These are phyloP conservation scores for Globia sparganii DNA, from an alignment of 2,888 invertebrate genomes.

Conservation along the genomic window DNA sequence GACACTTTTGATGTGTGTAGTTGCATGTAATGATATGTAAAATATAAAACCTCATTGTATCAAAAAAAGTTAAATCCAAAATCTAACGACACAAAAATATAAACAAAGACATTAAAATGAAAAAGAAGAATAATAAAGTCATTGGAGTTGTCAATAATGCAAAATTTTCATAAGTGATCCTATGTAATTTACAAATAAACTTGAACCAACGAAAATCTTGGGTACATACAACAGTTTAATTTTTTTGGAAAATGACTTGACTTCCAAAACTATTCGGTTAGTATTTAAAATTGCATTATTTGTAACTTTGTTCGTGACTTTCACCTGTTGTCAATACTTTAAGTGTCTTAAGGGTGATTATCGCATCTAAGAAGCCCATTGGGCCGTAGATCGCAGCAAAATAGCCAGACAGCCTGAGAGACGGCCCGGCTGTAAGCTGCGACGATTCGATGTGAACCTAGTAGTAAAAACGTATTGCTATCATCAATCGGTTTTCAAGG, in stretches of 20 bases:
- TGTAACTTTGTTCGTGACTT: background rate
- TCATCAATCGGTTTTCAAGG: background rate
- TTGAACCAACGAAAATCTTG: conserved; percentile 49
- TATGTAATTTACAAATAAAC: conserved; percentile 44
- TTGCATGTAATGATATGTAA: background rate
- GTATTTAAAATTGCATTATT: conserved; percentile 20
- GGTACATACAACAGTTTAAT: conserved; percentile 38
- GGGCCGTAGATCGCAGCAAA: background rate
- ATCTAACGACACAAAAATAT: background rate
- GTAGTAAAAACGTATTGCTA: background rate
- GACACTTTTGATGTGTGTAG: too few relatives aligned
- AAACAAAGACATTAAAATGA: conserved; percentile 13
- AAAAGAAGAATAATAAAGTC: conserved; percentile 48
- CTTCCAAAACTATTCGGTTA: conserved; percentile 32
- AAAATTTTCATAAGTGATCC: conserved; percentile 67
- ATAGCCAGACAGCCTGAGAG: background rate
- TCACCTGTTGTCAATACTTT: background rate
- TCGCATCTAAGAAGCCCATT: background rate
- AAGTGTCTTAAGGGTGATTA: background rate
- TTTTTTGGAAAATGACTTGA: conserved; percentile 55
- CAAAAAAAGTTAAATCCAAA: background rate
- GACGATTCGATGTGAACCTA: background rate
- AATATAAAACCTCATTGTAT: conserved; percentile 30
- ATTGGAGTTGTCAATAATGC: conserved; percentile 55
- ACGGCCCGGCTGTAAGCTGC: too few relatives aligned